Evolutionary conservation across 2,888 invertebrate genomes (phyloP), one percentile per base, ranked within the genome.

Genomic region (Limenitis arthemis): DNA sequence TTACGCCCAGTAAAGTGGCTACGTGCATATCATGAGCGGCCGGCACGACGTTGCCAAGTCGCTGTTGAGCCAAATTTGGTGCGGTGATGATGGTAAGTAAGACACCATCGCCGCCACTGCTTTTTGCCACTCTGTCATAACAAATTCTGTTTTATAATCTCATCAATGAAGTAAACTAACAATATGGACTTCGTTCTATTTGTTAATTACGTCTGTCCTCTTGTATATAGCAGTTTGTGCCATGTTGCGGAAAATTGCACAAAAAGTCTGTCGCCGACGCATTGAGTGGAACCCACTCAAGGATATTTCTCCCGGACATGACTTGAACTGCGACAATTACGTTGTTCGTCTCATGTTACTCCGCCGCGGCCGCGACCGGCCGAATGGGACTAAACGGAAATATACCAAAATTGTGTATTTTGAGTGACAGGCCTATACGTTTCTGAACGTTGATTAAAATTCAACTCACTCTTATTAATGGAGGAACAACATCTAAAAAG

Each of bases 11-110:
- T 66, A 57, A 62, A 75, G 70, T 75, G 68, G 70, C 64, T 63
- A 60, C 61, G 63, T 63, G 61, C 61, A 61, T 60, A 56, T 56
- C 53, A 53, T 44, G 61, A 58, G 55, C 59, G 56, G 59, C 52
- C 37, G 53, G 46, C 47, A 44, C 56, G 69, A 67, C 75, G 81
- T 81, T 79, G 83, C 82, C 82, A 82, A 78, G 72, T 76, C 73
- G 75, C 72, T 74, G 73, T 70, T 76, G 76, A 66, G 77, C 79
- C 80, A 77, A 81, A 80, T 79, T 79, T 74, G 75, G 74, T 70
- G 67, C 66, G 72, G 64, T 64, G 68, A 65, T 64, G 68, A 65
- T 72, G 70, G 71, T 73, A 69, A 72, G 63, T 70, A 64, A 64
- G 62, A 66, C 58, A 62, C 59, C 64, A 61, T 63, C 66, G 68